Base-by-base conservation (phyloP, 2,888 invertebrate species). In the Diloba caeruleocephala region DNA sequence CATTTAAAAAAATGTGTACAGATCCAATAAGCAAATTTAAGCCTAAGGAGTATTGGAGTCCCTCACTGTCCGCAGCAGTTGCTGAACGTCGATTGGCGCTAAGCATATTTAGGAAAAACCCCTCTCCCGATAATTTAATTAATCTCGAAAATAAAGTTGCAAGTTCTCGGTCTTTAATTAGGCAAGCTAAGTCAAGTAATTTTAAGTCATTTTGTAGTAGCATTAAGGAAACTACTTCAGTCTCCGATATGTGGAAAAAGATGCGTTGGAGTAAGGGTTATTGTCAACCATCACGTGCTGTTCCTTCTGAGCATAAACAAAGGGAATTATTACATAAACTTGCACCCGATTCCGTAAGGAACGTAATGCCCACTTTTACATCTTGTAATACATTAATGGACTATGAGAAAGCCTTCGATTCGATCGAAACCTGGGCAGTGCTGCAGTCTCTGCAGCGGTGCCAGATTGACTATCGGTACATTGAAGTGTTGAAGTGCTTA, bases 21-120 rank as follows among this genome's bases (percentile, higher is more conserved):
- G 19, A 10, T 1, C 21, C 21, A 5, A 19, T 19, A 34, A 19
- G 10, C 4, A 9, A 32, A 32, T 32, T 32, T 7, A 32, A 14
- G 15, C 32, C 32, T 15, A 32, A 32, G 3, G n/a, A 9, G 2
- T 32, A 32, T 9, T 32, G 32, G 32, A 3, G 15, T 2, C 15
- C 32, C 2, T 6, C 14, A 1, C 3, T 32, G 9, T 32, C 32
- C 32, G 8, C 14, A 15, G 15, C 9, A 15, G 15, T 32, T 8
- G 32, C 32, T 2, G n/a, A 19, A 5, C 32, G 23, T 23, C 3
- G 23, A 23, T 23, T 23, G 7, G 23, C 23, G 3, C 7, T 23
- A 2, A n/a, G 57, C 1, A 25, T 19, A 8, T 71, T 77, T 34
- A 52, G 75, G 41, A 34, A 52, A 1, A 26, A 26, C n/a, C 26